Evolutionary conservation across 2,888 invertebrate species (phyloP), one percentile per base, ranked within the genome.

Genomic region (Mechanitis messenoides): DNA sequence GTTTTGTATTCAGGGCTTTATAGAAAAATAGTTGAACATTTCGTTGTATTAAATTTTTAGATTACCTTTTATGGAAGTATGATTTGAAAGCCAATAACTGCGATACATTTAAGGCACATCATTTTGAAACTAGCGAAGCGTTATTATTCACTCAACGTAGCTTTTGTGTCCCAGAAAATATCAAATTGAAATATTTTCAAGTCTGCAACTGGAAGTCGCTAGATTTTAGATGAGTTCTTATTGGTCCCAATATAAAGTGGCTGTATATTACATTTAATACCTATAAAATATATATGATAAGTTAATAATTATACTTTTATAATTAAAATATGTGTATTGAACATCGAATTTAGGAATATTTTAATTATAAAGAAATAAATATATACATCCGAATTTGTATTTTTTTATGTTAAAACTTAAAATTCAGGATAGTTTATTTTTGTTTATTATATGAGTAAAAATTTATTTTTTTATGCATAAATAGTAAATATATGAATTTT

Each of bases 101-200:
- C 77, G 78, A 81, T 82, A 84, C 78, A 80, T 82, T 83, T 81
- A 80, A 79, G 75, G 79, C 79, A 76, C 69, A 83, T 84, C 79
- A 83, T 81, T 82, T 82, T 77, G 74, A 74, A 66, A 72, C 75
- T 77, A 78, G 79, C 74, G 70, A 61, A 67, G 74, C 73, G 76
- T 80, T 83, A 84, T 84, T 85, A 87, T 87, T 86, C 85, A 82
- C 77, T 76, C 74, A 78, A 73, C 80, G 83, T 84, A 81, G 77
- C 83, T 86, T 87, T 85, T 84, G 83, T 85, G 79, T 81, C 77
- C 79, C 74, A 74, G 72, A 74, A 81, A 83, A 85, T 85, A 87
- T 86, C 84, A 86, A 88, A 86, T 87, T 85, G 72, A 78, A 80
- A 80, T 83, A 78, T 65, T 61, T 64, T 67, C 59, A 60, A 58